Percentiles rank a stretch among this genome's conserved stretches.
phyloP scores from a whole-genome alignment of 2,888 invertebrate genomes.

The Melikaiella ostensackeni region DNA sequence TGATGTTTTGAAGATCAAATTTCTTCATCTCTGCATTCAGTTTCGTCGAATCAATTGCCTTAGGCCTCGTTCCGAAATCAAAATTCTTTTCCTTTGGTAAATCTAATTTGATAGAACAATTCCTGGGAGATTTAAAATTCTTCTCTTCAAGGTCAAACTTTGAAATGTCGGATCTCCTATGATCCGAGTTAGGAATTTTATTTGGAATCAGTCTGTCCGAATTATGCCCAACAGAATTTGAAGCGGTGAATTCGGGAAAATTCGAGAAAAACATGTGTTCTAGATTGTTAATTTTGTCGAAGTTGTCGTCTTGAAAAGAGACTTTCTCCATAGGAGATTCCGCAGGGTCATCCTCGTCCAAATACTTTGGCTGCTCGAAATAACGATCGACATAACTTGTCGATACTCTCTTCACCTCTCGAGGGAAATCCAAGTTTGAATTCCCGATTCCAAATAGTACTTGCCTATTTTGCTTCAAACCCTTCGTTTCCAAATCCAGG shows the following conservation, averaged over 20 bases:
- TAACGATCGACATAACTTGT: slow-evolving; percentile 75
- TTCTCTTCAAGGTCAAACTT: slow-evolving; percentile 44
- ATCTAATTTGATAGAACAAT: slow-evolving; percentile 61
- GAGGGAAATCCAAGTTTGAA: slow-evolving; percentile 63
- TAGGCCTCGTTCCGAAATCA: slow-evolving; percentile 68
- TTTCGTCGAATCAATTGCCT: slow-evolving; percentile 60
- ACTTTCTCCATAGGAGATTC: slow-evolving; percentile 53
- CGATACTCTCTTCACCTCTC: slow-evolving; percentile 70
- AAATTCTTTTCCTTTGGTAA: slow-evolving; percentile 61
- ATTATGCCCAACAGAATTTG: neutral
- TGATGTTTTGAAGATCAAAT: slow-evolving; percentile 60
- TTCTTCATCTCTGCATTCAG: slow-evolving; percentile 62
- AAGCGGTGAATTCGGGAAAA: slow-evolving; percentile 64
- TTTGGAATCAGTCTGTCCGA: slow-evolving; percentile 41
- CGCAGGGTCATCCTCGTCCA: slow-evolving; percentile 65
- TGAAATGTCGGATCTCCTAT: slow-evolving; percentile 15
- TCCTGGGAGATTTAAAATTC: slow-evolving; percentile 58
- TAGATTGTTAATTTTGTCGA: slow-evolving; percentile 66
- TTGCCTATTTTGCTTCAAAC: slow-evolving; percentile 66
- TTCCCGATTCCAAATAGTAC: slow-evolving; percentile 60
- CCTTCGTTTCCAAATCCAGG: slow-evolving; percentile 53
- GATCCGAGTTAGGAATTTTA: slow-evolving; percentile 60
- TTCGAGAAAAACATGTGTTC: slow-evolving; percentile 68
- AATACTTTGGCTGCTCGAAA: slow-evolving; percentile 72
- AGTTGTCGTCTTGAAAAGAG: slow-evolving; percentile 41